Percentiles rank a stretch among this genome's conserved stretches.
Conservation (phyloP, 1,140 invertebrate species). For the Macrostomum lignano region DNA sequence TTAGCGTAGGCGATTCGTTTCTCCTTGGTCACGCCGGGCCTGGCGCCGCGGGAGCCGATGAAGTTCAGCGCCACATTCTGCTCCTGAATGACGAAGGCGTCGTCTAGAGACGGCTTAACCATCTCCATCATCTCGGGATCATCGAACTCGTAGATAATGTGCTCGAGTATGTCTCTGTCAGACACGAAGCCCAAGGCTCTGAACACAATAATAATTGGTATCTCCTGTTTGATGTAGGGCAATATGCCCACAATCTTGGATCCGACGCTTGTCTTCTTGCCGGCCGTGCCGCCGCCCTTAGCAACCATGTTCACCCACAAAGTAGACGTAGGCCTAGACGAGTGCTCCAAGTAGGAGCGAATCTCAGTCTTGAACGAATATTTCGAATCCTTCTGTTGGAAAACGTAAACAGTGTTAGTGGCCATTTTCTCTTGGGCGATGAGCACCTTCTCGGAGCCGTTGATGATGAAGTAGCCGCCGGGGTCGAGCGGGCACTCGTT, state of each 20-base stretch:
- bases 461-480: conserved; percentile 32
- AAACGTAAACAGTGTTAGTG: conserved; percentile 83
- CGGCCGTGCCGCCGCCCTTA: conserved; percentile 65
- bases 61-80: conserved; percentile 93
- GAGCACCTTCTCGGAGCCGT: conserved; percentile 36
- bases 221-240: conserved; percentile 88
- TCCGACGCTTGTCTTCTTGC: conserved; percentile 86
- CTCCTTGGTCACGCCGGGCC: conserved; percentile 85
- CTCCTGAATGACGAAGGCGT: conserved; percentile 95
- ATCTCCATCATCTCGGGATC: conserved; percentile 99
- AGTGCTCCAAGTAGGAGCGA: conserved; percentile 72
- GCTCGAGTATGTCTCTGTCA: conserved; percentile 85
- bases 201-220: conserved; percentile 96
- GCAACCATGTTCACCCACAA: too few species aligned
- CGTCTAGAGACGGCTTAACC: conserved; percentile 87
- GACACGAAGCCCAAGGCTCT: conserved; percentile 79
- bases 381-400: conserved; percentile 74
- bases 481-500: conserved; percentile 96
- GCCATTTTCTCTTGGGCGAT: conserved; percentile 99
- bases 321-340: conserved; percentile 65
- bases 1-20: conserved; percentile 92
- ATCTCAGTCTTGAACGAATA: conserved; percentile 92
- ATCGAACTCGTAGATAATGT: conserved; percentile 92
- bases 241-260: conserved; percentile 85
- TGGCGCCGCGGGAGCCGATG: conserved; percentile 73